Evolutionary conservation across 2,797 vertebrate genomes (phyloP).

Genomic region (Myotis planiceps): DNA sequence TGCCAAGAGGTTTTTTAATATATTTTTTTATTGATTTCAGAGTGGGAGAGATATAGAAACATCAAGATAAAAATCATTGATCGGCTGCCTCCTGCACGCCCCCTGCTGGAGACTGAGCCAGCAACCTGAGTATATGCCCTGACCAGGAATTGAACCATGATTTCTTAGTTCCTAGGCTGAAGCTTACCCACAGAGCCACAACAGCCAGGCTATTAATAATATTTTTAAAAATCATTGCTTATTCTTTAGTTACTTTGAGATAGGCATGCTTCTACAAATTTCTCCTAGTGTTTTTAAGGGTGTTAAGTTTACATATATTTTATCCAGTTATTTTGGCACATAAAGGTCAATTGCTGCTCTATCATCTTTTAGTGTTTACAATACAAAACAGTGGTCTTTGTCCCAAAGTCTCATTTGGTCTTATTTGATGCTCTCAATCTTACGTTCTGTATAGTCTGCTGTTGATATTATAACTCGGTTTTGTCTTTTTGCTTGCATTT

Average conservation of each 20-base stretch:
- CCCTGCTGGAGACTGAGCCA: too few relatives aligned
- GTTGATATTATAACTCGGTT: neutral
- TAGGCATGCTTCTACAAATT: neutral
- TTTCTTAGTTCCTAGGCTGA: too few relatives aligned
- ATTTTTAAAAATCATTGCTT: neutral
- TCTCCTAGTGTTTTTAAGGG: neutral
- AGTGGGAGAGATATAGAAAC: too few relatives aligned
- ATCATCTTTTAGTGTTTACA: neutral
- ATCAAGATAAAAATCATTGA: too few relatives aligned
- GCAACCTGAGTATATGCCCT: too few relatives aligned
- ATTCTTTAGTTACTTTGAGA: constrained; percentile 13
- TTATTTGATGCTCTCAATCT: neutral
- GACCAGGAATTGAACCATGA: too few relatives aligned
- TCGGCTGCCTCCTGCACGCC: too few relatives aligned
- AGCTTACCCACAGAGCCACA: too few relatives aligned
- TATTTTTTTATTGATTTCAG: too few relatives aligned
- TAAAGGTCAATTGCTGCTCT: neutral
- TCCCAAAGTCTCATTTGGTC: neutral
- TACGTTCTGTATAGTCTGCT: neutral
- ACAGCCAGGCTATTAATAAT: too few relatives aligned
- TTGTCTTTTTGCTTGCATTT: neutral
- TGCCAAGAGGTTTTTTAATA: too few relatives aligned
- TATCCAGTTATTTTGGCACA: neutral
- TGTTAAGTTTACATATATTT: neutral
- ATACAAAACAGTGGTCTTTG: neutral